These are phyloP conservation scores for Strigops habroptila DNA, from an alignment of 2,113 vertebrate species.

Conservation along the genomic window DNA sequence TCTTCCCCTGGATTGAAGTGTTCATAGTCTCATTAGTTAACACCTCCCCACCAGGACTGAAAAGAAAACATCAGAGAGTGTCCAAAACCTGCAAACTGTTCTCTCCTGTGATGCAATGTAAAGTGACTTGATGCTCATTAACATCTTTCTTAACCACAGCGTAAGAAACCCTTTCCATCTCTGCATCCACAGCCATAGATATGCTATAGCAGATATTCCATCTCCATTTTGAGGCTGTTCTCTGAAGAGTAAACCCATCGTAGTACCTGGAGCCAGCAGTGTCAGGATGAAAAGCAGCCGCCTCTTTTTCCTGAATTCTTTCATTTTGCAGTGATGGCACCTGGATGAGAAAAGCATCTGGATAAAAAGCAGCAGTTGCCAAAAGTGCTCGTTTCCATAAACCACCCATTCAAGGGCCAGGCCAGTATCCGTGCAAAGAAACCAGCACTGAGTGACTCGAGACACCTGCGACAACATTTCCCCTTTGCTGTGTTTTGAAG, in stretches of 20 bases:
- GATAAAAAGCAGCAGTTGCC: neutral
- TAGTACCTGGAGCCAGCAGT: neutral
- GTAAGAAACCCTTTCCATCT: neutral
- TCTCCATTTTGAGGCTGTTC: neutral
- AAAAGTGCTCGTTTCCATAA: neutral
- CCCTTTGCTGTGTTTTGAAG: neutral
- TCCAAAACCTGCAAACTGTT: neutral
- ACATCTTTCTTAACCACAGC: neutral
- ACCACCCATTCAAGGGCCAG: fast-evolving
- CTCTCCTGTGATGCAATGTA: neutral
- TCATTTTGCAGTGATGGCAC: neutral
- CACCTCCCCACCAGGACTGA: neutral
- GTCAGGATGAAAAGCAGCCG: neutral
- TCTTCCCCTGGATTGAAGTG: neutral
- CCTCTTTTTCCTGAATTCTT: neutral
- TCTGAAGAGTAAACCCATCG: neutral
- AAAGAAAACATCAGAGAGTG: neutral
- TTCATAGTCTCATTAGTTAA: neutral
- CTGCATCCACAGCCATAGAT: neutral
- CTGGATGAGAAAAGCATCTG: neutral
- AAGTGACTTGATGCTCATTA: neutral
- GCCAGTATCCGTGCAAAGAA: neutral
- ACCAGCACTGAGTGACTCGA: neutral
- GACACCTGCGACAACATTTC: neutral
- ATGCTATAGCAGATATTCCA: neutral